Conservation (phyloP, 2,888 invertebrate species). For the Cloeon dipterum region DNA sequence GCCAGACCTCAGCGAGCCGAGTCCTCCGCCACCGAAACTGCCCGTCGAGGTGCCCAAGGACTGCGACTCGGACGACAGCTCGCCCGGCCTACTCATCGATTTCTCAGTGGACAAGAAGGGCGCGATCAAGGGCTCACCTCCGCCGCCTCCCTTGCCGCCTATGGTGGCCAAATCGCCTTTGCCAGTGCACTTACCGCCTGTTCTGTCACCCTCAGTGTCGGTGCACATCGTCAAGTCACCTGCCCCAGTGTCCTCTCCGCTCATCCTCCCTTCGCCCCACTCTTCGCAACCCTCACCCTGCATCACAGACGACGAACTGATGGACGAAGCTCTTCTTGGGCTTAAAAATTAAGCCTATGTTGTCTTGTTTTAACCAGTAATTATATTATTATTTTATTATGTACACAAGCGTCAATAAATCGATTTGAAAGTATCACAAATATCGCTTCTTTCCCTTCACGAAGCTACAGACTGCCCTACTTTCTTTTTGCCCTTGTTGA, state of each 20-base stretch:
- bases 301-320: slow-evolving; percentile 71
- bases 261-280: slow-evolving; percentile 37
- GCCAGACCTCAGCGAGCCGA: neutral
- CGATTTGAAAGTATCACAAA: no score
- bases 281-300: slow-evolving; percentile 38
- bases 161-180: slow-evolving; percentile 8
- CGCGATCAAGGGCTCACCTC: neutral
- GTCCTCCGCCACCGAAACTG: neutral
- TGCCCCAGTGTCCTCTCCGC: slow-evolving; percentile 21
- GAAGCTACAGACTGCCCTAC: no score
- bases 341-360: slow-evolving; percentile 35
- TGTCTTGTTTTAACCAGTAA: neutral
- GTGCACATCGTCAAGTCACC: slow-evolving; percentile 58
- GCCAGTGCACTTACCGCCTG: slow-evolving; percentile 1
- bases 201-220: slow-evolving; percentile 37
- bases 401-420: no score
- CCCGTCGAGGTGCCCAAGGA: no score
- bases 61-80: no score
- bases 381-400: neutral
- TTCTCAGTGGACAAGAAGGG: neutral
- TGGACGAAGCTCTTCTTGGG: slow-evolving; percentile 68
- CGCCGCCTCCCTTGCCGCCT: no score
- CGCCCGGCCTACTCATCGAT: neutral
- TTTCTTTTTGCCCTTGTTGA: no score
- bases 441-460: no score